Conservation (phyloP, 2,888 invertebrate genomes). For the Euphydryas editha region DNA sequence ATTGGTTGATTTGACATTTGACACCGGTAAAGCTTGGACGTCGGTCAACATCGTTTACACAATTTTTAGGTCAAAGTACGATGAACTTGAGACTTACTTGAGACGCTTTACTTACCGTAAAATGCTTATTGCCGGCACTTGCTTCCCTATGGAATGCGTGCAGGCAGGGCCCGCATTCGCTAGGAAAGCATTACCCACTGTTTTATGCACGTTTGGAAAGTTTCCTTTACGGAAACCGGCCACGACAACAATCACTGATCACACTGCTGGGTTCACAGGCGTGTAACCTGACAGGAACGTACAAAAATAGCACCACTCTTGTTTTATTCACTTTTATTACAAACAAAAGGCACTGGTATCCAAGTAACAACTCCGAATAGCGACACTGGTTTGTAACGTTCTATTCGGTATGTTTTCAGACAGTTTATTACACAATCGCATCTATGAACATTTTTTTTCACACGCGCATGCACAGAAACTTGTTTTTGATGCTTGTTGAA, state of each 20-base stretch:
- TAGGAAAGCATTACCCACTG: conserved; percentile 81
- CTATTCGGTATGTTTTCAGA: conserved; percentile 49
- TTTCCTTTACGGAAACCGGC: conserved; percentile 80
- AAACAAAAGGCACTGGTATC: conserved; percentile 80
- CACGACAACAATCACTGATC: conserved; percentile 83
- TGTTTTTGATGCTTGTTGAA: conserved; percentile 60
- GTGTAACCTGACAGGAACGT: conserved; percentile 67
- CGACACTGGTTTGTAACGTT: conserved; percentile 58
- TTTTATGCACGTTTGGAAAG: conserved; percentile 82
- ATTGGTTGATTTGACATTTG: conserved; percentile 57
- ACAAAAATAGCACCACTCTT: conserved; percentile 71
- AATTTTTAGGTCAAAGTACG: conserved; percentile 81
- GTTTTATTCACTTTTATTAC: conserved; percentile 74
- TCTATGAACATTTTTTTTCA: conserved; percentile 51
- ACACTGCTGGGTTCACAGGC: conserved; percentile 70
- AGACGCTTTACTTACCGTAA: conserved; percentile 81
- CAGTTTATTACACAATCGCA: conserved; percentile 50
- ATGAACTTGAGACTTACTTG: conserved; percentile 80
- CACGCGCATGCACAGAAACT: conserved; percentile 63
- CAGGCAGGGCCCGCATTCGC: conserved; percentile 79
- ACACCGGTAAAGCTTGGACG: conserved; percentile 50
- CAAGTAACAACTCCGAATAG: conserved; percentile 66
- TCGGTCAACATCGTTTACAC: conserved; percentile 43
- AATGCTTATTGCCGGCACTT: conserved; percentile 82
- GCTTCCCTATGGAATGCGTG: conserved; percentile 81